Conservation (phyloP, 2,888 invertebrate species). For the Caenorhabditis macrosperma region DNA sequence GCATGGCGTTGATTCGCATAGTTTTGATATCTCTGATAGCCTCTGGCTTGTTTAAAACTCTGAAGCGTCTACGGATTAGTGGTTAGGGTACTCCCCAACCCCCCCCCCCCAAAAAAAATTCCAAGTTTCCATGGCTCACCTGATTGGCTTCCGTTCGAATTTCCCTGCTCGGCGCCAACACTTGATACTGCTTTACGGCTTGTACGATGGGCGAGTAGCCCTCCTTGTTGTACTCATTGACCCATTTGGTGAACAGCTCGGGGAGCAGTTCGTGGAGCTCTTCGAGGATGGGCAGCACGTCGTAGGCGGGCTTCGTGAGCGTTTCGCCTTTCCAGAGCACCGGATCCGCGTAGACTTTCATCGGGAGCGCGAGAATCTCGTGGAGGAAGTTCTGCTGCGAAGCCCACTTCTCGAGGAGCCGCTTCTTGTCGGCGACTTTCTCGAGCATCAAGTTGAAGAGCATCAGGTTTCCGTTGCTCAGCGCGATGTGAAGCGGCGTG, state of each 20-base stretch:
- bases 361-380: conserved; percentile 55
- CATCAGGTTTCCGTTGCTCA: conserved; percentile 56
- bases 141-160: conserved; percentile 20
- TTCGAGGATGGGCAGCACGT: conserved; percentile 59
- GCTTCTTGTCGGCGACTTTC: conserved; percentile 27
- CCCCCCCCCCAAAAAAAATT: too few species aligned
- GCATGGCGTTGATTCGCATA: conserved; percentile 1
- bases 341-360: conserved; percentile 51
- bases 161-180: conserved; percentile 13
- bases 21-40: too few species aligned
- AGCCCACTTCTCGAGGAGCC: conserved; percentile 61
- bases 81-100: not conserved
- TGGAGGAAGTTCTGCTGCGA: conserved; percentile 58
- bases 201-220: conserved; percentile 51
- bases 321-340: conserved; percentile 47
- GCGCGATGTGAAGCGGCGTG: conserved; percentile 62
- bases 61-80: too few species aligned
- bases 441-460: conserved; percentile 55
- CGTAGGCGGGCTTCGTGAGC: conserved; percentile 42
- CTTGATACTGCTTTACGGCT: conserved; percentile 43
- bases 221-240: conserved; percentile 35
- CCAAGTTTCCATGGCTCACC: conserved; percentile 7
- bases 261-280: conserved; percentile 37
- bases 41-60: too few species aligned
- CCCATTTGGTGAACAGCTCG: conserved; percentile 33